Evolutionary conservation across 1,140 invertebrate genomes (phyloP), one percentile per base, ranked within the genome.

Genomic region (Panagrolaimus sp.): DNA sequence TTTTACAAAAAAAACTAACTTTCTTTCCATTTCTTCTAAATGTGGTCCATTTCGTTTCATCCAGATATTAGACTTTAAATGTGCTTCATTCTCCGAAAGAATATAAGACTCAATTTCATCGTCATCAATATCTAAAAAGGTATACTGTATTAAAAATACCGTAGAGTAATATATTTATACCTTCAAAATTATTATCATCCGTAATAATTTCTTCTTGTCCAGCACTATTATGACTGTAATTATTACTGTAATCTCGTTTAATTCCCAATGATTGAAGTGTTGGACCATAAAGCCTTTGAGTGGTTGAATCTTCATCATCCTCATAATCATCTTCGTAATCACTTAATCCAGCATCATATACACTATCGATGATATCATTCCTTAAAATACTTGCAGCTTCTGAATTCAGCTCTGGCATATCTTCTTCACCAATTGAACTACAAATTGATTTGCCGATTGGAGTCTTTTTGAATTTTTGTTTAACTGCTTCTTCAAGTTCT

Each of bases 101-200:
- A 82, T 81, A 62, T 82, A 82, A 4, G 74, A 75, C 44, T 83
- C 78, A 26, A 82, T 83, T 70, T 82, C 80, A 38, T 75, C 65
- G 43, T 82, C 80, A 55, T 80, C 78, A 65, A 80, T 80, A 17
- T 69, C 77, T 80, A 26, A 24, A 62, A 48, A 26, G 0, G 26
- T 10, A 46, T 26, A 70, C 21, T 12, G 43, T n/a, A 17, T 24
- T 17, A 72, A n/a, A 17, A n/a, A 14, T 32, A 1, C 10, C 21
- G 8, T 70, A 9, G 12, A n/a, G 43, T 1, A 52, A 46, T 43
- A 17, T 14, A 67, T 17, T 66, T n/a, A n/a, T 9, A 78, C 79
- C 78, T 10, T 69, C 63, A 26, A 81, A 63, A 58, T 81, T 71
- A 64, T 77, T 68, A 9, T 55, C 63, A 47, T 77, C 38, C 5